These are phyloP conservation scores for Uloborus diversus DNA, from an alignment of 1,140 invertebrate genomes.

Conservation along the genomic window DNA sequence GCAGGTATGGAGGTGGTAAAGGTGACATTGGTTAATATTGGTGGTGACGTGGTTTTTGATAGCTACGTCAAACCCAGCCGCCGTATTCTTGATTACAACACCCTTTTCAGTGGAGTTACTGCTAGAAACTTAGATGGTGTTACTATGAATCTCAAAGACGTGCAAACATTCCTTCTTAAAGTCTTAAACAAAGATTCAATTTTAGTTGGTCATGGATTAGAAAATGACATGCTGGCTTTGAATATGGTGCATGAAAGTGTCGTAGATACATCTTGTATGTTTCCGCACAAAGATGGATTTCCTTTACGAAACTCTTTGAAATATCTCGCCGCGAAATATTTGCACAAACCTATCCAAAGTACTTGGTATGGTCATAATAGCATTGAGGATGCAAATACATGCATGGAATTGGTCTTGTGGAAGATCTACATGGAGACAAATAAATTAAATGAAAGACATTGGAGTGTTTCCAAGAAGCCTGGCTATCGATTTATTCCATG, in stretches of 20 bases:
- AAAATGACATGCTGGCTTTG: constrained; percentile 93
- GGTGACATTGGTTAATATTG: constrained; percentile 75
- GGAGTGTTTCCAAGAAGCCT: too few species aligned
- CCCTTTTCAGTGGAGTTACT: constrained; percentile 88
- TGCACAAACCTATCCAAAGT: constrained; percentile 95
- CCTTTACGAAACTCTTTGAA: constrained; percentile 90
- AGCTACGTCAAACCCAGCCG: constrained; percentile 81
- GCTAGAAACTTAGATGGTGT: constrained; percentile 76
- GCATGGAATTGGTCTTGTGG: constrained; percentile 26
- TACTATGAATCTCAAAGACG: constrained; percentile 79
- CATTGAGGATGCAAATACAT: constrained; percentile 32
- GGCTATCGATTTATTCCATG: too few species aligned
- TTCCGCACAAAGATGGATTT: constrained; percentile 90
- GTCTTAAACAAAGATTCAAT: constrained; percentile 91
- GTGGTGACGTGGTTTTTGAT: constrained; percentile 82
- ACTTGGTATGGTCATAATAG: constrained; percentile 62
- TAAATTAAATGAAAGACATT: too few species aligned
- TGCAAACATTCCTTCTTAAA: constrained; percentile 87
- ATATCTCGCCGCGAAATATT: constrained; percentile 84
- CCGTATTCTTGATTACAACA: constrained; percentile 86
- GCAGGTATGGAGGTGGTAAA: constrained; percentile 88
- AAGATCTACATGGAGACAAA: too few species aligned
- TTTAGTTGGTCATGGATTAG: constrained; percentile 94
- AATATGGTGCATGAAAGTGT: constrained; percentile 90
- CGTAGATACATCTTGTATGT: constrained; percentile 94